These are phyloP conservation scores for Rallus limicola DNA, from an alignment of 2,113 vertebrate genomes.

Conservation along the genomic window DNA sequence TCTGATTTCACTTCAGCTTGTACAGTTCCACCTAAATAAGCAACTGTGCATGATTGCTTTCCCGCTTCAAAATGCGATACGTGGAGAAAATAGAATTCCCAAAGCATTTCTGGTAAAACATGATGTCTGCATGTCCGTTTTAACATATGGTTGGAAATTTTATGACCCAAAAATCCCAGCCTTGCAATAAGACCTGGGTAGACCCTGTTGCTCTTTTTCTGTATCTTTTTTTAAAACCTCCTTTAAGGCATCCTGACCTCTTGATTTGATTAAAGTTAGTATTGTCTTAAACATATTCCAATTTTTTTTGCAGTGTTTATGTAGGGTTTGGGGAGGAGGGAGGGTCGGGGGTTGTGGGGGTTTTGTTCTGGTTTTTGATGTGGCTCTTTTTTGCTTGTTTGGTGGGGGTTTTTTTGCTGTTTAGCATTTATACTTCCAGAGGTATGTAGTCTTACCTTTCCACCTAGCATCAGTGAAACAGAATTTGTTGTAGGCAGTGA, in stretches of 20 bases:
- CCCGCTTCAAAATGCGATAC: not conserved
- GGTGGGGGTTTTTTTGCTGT: not conserved
- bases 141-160: not conserved
- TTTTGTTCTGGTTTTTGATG: no score
- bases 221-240: not conserved
- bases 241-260: not conserved
- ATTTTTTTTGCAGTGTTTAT: not conserved
- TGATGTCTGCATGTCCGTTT: not conserved
- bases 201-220: not conserved
- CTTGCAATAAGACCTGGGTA: not conserved
- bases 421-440: not conserved
- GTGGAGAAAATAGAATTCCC: not conserved
- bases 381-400: no score
- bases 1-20: constrained; percentile 22
- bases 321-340: no score
- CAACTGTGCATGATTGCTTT: not conserved
- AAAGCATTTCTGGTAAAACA: not conserved
- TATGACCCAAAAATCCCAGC: not conserved
- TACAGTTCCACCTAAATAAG: not conserved
- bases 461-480: not conserved
- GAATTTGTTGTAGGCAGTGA: not conserved
- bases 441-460: not conserved
- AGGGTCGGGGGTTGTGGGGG: no score
- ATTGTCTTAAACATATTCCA: not conserved
- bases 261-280: not conserved